A percentile compares a stretch with the other conserved stretches of the same genome.
Conservation (phyloP, 2,888 invertebrate species). For the Anarsia innoxiella region DNA sequence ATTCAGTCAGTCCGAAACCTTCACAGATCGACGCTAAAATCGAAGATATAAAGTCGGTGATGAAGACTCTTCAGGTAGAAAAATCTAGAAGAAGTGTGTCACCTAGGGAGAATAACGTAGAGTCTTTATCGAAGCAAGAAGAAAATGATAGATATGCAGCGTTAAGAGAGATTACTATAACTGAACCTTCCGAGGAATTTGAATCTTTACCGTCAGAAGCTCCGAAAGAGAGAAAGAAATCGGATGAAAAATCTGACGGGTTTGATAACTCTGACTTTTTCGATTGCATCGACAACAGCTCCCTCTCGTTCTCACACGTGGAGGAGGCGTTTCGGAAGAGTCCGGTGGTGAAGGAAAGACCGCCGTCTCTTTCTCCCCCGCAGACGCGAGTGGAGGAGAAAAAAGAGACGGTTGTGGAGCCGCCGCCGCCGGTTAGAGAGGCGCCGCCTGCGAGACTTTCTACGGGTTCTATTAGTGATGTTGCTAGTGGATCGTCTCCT, state of each 20-base stretch:
- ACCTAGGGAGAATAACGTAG: slow-evolving; percentile 63
- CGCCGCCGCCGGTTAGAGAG: slow-evolving; percentile 21
- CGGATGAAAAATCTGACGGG: slow-evolving; percentile 69
- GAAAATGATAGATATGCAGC: slow-evolving; percentile 85
- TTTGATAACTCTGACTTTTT: slow-evolving; percentile 71
- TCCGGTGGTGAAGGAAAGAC: slow-evolving; percentile 54
- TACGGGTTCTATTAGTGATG: slow-evolving; percentile 78
- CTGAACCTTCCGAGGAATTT: slow-evolving; percentile 74
- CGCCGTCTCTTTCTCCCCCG: no score
- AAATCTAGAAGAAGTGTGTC: slow-evolving; percentile 53
- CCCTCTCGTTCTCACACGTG: slow-evolving; percentile 64
- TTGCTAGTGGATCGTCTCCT: slow-evolving; percentile 78
- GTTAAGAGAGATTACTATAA: slow-evolving; percentile 82
- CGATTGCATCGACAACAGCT: slow-evolving; percentile 70
- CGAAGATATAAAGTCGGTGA: slow-evolving; percentile 64
- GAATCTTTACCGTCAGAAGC: slow-evolving; percentile 62
- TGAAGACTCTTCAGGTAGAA: slow-evolving; percentile 61
- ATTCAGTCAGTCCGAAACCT: slow-evolving; percentile 64
- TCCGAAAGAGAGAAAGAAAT: slow-evolving; percentile 67
- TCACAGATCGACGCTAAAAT: slow-evolving; percentile 60
- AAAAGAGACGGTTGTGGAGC: slow-evolving; percentile 36
- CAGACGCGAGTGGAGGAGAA: slow-evolving; percentile 37
- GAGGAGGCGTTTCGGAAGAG: slow-evolving; percentile 70
- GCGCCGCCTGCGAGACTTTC: slow-evolving; percentile 72
- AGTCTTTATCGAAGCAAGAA: slow-evolving; percentile 50